phyloP scores from a whole-genome alignment of 2,797 vertebrate species.

The Merluccius polli region DNA sequence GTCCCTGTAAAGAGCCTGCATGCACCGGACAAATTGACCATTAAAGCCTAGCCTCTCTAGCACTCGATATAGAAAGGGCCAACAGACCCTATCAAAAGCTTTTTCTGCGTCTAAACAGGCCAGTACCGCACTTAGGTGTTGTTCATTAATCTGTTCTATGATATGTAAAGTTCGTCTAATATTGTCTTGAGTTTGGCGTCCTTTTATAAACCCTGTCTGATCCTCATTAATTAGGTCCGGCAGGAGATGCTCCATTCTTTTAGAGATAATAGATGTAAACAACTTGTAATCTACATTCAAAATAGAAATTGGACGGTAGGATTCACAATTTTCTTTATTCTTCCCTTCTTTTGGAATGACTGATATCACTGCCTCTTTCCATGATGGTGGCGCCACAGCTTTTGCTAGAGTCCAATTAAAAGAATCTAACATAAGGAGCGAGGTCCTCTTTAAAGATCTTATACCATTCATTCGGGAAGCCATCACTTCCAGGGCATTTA shows the following conservation, averaged over 20 bases:
- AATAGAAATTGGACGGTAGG: background rate
- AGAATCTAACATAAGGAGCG: constrained; percentile 6
- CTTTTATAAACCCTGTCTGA: constrained; percentile 4
- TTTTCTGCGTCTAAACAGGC: background rate
- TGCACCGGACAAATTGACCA: constrained; percentile 10
- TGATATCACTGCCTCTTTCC: constrained; percentile 10
- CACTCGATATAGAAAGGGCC: constrained; percentile 2
- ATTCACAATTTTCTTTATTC: constrained; percentile 1
- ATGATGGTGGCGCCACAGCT: constrained; percentile 3
- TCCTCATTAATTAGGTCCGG: background rate
- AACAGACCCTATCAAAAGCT: constrained; percentile 7
- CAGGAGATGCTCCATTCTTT: background rate
- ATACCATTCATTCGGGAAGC: constrained; percentile 9
- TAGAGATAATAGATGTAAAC: constrained; percentile 12
- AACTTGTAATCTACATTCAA: constrained; percentile 7
- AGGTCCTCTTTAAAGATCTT: constrained; percentile 8
- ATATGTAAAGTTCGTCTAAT: constrained; percentile 3
- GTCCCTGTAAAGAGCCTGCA: constrained; percentile 2
- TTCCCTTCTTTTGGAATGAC: constrained; percentile 6
- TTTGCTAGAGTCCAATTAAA: constrained; percentile 15
- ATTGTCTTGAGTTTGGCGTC: background rate
- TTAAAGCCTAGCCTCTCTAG: constrained; percentile 10
- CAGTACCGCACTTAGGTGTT: constrained; percentile 10
- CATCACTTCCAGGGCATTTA: background rate
- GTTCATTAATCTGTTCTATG: background rate